Conservation (phyloP, 2,113 vertebrate genomes). For the Spea multiplicata region DNA sequence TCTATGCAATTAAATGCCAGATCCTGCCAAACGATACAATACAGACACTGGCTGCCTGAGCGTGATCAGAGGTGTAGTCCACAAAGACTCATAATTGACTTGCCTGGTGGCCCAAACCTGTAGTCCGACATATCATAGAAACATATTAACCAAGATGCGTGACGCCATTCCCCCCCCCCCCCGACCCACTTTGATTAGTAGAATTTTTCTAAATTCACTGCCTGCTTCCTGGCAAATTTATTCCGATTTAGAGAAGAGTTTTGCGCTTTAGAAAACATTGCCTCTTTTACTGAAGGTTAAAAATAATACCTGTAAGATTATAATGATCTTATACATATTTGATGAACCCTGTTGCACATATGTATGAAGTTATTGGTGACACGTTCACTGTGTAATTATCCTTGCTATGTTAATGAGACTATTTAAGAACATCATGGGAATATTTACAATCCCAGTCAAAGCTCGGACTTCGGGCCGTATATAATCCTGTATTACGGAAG, state of each 20-base stretch:
- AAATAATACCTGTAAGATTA: constrained; percentile 50
- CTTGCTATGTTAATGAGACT: constrained; percentile 47
- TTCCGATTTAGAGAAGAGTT: constrained; percentile 42
- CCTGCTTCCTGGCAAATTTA: constrained; percentile 46
- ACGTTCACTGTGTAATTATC: constrained; percentile 47
- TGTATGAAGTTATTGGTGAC: constrained; percentile 46
- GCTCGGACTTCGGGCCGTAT: constrained; percentile 42
- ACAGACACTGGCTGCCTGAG: no score
- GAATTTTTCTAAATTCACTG: constrained; percentile 39
- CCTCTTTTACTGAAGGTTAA: constrained; percentile 46
- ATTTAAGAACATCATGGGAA: constrained; percentile 48
- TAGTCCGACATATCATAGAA: constrained; percentile 24
- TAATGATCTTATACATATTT: constrained; percentile 50
- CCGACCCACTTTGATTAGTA: constrained; percentile 37
- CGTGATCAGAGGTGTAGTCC: no score
- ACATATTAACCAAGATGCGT: constrained; percentile 31
- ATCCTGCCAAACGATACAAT: no score
- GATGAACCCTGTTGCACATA: constrained; percentile 47
- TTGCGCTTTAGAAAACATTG: constrained; percentile 46
- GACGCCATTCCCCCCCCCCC: constrained; percentile 16
- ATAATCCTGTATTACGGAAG: constrained; percentile 32
- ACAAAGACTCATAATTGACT: constrained; percentile 14
- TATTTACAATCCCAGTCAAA: constrained; percentile 47
- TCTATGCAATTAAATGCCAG: no score
- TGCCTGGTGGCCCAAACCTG: constrained; percentile 17